phyloP scores from a whole-genome alignment of 2,113 vertebrate species.

The Rafetus swinhoei region DNA sequence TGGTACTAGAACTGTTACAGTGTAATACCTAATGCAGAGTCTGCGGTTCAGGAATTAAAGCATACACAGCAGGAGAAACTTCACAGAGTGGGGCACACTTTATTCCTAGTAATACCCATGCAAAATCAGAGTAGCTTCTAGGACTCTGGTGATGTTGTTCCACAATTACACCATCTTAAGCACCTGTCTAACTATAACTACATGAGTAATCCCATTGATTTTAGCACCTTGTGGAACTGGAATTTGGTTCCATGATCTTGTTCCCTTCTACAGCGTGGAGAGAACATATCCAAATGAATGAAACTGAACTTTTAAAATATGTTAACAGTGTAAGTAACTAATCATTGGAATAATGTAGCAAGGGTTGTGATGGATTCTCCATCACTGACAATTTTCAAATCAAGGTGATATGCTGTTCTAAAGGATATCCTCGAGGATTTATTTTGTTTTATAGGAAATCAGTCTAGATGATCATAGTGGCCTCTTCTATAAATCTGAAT shows the following conservation, averaged over 20 bases:
- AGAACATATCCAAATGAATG: neutral
- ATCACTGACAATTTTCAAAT: neutral
- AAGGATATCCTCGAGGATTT: neutral
- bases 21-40: slow-evolving; percentile 68
- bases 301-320: neutral
- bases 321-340: neutral
- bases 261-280: neutral
- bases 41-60: slow-evolving; percentile 69
- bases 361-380: neutral
- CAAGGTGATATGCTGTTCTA: neutral
- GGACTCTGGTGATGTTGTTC: slow-evolving; percentile 28
- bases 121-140: slow-evolving; percentile 39
- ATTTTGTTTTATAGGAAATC: neutral
- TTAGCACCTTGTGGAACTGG: slow-evolving; percentile 9
- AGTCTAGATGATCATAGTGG: neutral
- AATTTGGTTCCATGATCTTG: slow-evolving; percentile 21
- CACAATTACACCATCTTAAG: slow-evolving; percentile 8
- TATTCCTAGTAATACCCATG: slow-evolving; percentile 46
- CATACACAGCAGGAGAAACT: slow-evolving; percentile 53
- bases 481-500: neutral
- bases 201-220: slow-evolving; percentile 16
- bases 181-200: slow-evolving; percentile 60
- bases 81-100: slow-evolving; percentile 45
- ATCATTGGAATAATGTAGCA: neutral
- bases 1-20: slow-evolving; percentile 77